Base-by-base conservation (phyloP, 2,888 invertebrate species). In the Mamestra brassicae region DNA sequence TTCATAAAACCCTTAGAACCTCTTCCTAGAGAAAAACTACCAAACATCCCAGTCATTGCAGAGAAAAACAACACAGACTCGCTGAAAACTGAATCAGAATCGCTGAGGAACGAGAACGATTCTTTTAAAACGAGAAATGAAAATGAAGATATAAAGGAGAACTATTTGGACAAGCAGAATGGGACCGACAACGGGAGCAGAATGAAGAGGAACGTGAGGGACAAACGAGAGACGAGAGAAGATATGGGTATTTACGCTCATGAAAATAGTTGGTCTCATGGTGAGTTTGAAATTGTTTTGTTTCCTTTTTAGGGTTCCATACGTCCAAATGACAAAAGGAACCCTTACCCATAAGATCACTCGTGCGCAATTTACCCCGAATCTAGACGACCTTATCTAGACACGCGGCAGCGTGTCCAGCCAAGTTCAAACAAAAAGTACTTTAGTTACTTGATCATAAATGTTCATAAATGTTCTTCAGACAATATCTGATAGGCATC, bases 121-220 rank as follows among this genome's bases (percentile, higher is more conserved):
- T 92, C 92, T 0, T 91, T 93, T 15, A 94, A 94, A 63, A 87
- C 92, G 13, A 47, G 5, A 47, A 47, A 47, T 15, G 47, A 47
- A 0, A 91, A 92, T 3, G 95, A 94, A 11, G 95, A 95, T 38
- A 93, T 93, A 3, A 88, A 92, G 3, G 94, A 93, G 0, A 96
- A 96, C 72, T 89, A 88, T 50, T 73, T 93, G 45, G 95, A 94
- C 15, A 94, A 94, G 79, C 91, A 90, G 34, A 95, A 93, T 71
- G 91, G 85, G 5, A 94, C 92, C 0, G 94, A 92, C 10, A 80
- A 83, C 63, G 87, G 83, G 0, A 88, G 87, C 11, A 85, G 90
- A n/a, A 81, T 85, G 87, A 88, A 89, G 52, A 88, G 91, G 71
- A 80, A 85, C 50, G 55, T 77, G 0, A 70, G 69, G 86, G 74